These are phyloP conservation scores for Lasioglossum malachurum DNA, from an alignment of 2,888 invertebrate genomes.

Conservation along the genomic window DNA sequence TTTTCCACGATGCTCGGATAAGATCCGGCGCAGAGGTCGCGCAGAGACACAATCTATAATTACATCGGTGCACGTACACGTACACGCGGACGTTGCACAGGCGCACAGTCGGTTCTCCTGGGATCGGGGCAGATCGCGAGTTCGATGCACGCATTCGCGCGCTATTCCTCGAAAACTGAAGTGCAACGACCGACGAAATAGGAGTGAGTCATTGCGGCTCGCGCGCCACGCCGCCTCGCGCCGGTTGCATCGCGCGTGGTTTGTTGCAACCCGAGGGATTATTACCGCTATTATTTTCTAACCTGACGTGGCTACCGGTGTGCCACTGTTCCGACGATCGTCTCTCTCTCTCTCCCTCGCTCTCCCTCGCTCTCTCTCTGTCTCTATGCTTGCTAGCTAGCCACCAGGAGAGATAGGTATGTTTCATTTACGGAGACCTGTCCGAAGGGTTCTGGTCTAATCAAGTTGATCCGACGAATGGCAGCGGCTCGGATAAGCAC, in stretches of 20 bases:
- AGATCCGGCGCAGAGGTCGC: slow-evolving; percentile 75
- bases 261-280: slow-evolving; percentile 14
- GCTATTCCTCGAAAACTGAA: slow-evolving; percentile 43
- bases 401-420: slow-evolving; percentile 38
- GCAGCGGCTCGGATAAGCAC: slow-evolving; percentile 57
- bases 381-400: background rate
- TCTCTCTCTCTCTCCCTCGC: background rate
- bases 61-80: slow-evolving; percentile 75
- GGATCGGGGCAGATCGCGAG: slow-evolving; percentile 39
- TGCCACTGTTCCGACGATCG: slow-evolving; percentile 28
- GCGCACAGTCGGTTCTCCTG: slow-evolving; percentile 2
- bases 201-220: slow-evolving; percentile 8
- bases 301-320: background rate
- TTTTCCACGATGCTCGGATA: slow-evolving; percentile 72
- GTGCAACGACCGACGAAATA: slow-evolving; percentile 41
- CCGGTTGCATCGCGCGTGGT: background rate
- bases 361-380: background rate
- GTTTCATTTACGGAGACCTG: slow-evolving; percentile 57
- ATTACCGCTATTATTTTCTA: slow-evolving; percentile 46
- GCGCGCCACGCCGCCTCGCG: background rate
- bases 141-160: slow-evolving; percentile 56
- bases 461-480: slow-evolving; percentile 69
- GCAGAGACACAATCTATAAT: slow-evolving; percentile 82
- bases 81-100: slow-evolving; percentile 36
- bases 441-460: slow-evolving; percentile 62